Evolutionary conservation across 2,888 invertebrate species (phyloP).

Genomic region (Agrochola macilenta): DNA sequence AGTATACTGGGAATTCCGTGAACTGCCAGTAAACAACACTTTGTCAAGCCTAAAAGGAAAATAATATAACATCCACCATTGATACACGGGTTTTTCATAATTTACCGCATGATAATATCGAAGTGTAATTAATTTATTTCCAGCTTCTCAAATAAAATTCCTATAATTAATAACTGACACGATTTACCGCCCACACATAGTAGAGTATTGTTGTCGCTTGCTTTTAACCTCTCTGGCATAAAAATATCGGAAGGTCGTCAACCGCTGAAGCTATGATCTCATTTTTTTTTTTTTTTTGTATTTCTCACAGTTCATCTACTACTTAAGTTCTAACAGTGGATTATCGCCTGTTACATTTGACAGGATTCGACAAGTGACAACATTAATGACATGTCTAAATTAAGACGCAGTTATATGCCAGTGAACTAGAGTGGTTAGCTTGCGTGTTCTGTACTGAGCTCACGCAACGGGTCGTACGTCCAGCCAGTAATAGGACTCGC

Average conservation of each 20-base stretch:
- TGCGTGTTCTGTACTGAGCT: too few relatives aligned
- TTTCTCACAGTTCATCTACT: not conserved
- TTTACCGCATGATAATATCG: not conserved
- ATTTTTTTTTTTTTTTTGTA: not conserved
- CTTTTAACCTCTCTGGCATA: constrained; percentile 34
- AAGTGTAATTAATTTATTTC: constrained; percentile 18
- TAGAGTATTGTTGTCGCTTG: constrained; percentile 1
- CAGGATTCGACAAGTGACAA: not conserved
- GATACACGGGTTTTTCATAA: not conserved
- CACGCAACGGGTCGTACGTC: too few relatives aligned
- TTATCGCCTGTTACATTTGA: not conserved
- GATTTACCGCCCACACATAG: constrained; percentile 6
- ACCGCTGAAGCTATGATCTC: constrained; percentile 1
- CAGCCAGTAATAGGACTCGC: too few relatives aligned
- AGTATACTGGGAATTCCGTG: not conserved
- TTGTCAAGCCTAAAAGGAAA: constrained; percentile 21
- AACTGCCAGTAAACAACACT: not conserved
- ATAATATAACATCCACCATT: constrained; percentile 3
- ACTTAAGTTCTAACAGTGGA: not conserved
- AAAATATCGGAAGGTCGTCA: constrained; percentile 28
- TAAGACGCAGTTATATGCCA: too few relatives aligned
- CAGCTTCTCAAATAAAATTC: constrained; percentile 14
- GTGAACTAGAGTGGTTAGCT: too few relatives aligned
- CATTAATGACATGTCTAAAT: not conserved
- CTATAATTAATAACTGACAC: constrained; percentile 11